These are phyloP conservation scores for Rhopalosiphum maidis DNA, from an alignment of 1,140 invertebrate genomes.

Conservation along the genomic window DNA sequence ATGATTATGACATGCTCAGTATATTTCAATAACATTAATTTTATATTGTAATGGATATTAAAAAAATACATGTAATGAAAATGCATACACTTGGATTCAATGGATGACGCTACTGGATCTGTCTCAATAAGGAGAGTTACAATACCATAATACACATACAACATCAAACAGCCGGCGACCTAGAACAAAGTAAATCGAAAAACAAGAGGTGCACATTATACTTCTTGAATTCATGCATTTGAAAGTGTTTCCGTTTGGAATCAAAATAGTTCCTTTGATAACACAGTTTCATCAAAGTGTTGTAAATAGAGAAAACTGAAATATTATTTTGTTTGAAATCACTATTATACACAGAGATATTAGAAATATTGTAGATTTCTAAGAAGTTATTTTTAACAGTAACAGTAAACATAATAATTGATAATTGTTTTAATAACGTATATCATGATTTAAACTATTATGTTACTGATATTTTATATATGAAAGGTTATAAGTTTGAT, in stretches of 20 bases:
- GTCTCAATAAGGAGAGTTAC: background rate
- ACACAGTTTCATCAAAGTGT: background rate
- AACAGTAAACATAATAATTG: background rate
- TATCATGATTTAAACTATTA: background rate
- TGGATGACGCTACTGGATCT: background rate
- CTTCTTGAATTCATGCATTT: background rate
- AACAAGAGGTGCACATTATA: background rate
- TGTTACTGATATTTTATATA: background rate
- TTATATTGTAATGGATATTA: background rate
- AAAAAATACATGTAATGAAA: background rate
- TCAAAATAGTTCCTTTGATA: background rate
- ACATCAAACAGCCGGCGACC: background rate
- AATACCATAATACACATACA: background rate
- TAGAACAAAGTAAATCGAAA: background rate
- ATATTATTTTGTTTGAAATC: background rate
- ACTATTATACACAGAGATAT: background rate
- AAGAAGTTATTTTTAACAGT: background rate
- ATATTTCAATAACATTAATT: too few relatives aligned
- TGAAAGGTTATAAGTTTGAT: background rate
- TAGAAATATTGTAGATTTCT: background rate
- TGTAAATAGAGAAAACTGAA: background rate
- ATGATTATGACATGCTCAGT: background rate
- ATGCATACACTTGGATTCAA: background rate
- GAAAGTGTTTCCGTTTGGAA: background rate
- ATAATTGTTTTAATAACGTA: background rate